Evolutionary conservation across 2,888 invertebrate genomes (phyloP), one percentile per base, ranked within the genome.

Genomic region (Drosophila neotestacea): DNA sequence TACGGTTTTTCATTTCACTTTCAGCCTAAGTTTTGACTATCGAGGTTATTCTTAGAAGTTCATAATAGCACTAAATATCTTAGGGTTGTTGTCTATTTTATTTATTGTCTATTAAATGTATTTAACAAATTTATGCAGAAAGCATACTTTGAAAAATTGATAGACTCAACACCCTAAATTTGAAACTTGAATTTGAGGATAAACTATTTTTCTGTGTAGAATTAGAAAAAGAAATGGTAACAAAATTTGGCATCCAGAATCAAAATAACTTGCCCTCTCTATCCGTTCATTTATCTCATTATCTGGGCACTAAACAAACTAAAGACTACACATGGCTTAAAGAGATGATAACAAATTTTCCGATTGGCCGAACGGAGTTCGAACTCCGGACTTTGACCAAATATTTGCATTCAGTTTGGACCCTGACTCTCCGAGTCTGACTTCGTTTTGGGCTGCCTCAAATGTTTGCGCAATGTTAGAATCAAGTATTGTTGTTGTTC

Each of bases 351-450:
- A 63, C 48, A 47, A 62, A 62, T 54, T 55, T 54, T 47, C 39
- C 70, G 58, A 62, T 73, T 63, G 52, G 60, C 34, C 22, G 27
- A 30, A 39, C 36, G 10, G 28, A 55, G 46, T 62, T 62, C 47
- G 65, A 75, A 71, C 70, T 67, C n/a, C 41, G 73, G 55, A 73
- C 64, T 62, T 30, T 28, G 28, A 10, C 13, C 65, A 70, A 83
- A 83, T 83, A 85, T 83, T 83, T 83, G 79, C 83, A 79, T 77
- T 70, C 55, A 72, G 74, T 73, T 77, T 62, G 66, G 67, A 79
- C 75, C 74, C 6, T 7, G 16, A 27, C 44, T 42, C 41, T 41
- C 13, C 36, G 38, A 76, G 70, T 77, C 60, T 68, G 56, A 56
- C 36, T 68, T 68, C 46, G 46, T 51, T 52, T 58, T 55, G 59